Evolutionary conservation across 2,113 vertebrate genomes (phyloP).

Genomic region (Phyllostomus hastatus): DNA sequence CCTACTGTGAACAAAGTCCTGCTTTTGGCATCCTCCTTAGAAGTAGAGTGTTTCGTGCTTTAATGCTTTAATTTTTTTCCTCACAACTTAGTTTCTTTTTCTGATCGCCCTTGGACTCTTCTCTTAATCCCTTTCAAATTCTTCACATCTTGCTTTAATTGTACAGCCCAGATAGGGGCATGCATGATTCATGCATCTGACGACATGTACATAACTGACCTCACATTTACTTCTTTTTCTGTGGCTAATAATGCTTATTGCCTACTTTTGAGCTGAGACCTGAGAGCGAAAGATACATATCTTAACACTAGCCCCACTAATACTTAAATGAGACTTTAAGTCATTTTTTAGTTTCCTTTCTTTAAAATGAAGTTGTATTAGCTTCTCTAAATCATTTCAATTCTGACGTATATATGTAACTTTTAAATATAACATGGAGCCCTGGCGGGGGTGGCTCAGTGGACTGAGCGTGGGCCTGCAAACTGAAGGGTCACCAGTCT

Average conservation of each 20-base stretch:
- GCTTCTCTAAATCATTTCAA: not conserved
- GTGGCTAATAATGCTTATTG: not conserved
- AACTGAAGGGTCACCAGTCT: too few species aligned
- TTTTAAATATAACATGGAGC: not conserved
- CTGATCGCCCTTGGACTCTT: constrained; percentile 1
- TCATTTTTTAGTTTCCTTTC: constrained; percentile 16
- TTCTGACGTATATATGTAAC: not conserved
- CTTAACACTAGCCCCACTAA: not conserved
- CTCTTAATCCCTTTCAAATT: not conserved
- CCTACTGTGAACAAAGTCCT: not conserved
- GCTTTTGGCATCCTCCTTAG: not conserved
- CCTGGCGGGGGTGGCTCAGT: too few species aligned
- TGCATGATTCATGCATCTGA: not conserved
- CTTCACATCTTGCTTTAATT: not conserved
- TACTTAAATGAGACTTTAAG: not conserved
- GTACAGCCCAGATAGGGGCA: not conserved
- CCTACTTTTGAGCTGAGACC: not conserved
- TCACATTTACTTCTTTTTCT: not conserved
- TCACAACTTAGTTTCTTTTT: not conserved
- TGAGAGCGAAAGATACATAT: not conserved
- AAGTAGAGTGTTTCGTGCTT: not conserved
- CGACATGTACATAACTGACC: not conserved
- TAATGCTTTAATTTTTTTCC: not conserved
- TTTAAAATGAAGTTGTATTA: not conserved
- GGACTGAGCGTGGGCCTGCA: rapidly evolving